Evolutionary conservation across 2,113 vertebrate species (phyloP).

Genomic region (Sisor rabdophorus): DNA sequence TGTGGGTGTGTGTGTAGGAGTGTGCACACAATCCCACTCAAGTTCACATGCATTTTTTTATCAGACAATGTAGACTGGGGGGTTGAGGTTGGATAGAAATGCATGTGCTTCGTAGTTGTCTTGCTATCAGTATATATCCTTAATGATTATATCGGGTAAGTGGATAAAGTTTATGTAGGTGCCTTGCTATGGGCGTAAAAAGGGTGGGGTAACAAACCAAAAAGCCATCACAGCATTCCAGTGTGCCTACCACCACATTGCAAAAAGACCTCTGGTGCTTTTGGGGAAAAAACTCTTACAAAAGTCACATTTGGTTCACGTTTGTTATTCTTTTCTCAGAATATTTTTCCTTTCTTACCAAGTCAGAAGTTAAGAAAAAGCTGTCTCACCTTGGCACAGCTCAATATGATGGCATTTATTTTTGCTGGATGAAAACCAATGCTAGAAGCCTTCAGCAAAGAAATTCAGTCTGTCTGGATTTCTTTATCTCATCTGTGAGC

Average conservation of each 20-base stretch:
- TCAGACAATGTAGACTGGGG: constrained; percentile 4
- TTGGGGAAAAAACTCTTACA: constrained; percentile 27
- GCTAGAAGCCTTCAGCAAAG: constrained; percentile 12
- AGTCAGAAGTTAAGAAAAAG: constrained; percentile 13
- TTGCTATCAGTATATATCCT: constrained; percentile 20
- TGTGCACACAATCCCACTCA: constrained; percentile 27
- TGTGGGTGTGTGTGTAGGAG: constrained; percentile 34
- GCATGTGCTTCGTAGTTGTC: background rate
- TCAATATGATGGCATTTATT: constrained; percentile 2
- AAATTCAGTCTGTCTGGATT: constrained; percentile 23
- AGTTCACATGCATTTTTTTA: constrained; percentile 15
- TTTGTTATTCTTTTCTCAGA: constrained; percentile 2
- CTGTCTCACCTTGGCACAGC: constrained; percentile 28
- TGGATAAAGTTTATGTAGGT: constrained; percentile 33
- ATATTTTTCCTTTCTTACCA: constrained; percentile 12
- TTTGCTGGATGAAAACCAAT: constrained; percentile 17
- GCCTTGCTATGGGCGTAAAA: constrained; percentile 14
- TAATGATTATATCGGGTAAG: constrained; percentile 29
- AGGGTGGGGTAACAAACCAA: constrained; percentile 23
- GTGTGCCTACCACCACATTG: constrained; percentile 22
- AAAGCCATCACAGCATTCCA: constrained; percentile 34
- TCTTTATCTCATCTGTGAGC: constrained; percentile 4
- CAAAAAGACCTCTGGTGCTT: constrained; percentile 18
- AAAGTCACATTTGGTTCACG: constrained; percentile 18
- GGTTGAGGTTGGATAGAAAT: constrained; percentile 12